Evolutionary conservation across 2,888 invertebrate species (phyloP).

Genomic region (Spodoptera exigua): DNA sequence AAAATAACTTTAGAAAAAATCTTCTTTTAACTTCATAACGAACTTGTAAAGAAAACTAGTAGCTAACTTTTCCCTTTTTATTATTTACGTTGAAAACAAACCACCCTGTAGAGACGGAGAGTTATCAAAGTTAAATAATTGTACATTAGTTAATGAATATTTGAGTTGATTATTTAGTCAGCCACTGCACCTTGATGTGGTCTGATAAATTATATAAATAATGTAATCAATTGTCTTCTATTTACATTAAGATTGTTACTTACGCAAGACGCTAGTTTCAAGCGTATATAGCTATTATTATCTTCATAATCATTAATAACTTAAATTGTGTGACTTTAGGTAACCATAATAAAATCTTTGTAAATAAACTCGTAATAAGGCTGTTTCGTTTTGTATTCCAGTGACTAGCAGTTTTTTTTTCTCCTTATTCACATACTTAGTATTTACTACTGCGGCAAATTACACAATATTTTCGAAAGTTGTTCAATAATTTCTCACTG

Average conservation of each 20-base stretch:
- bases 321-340: background rate
- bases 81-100: slow-evolving; percentile 3
- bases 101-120: slow-evolving; percentile 51
- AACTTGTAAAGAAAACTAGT: no score
- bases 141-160: slow-evolving; percentile 67
- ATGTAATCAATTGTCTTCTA: slow-evolving; percentile 62
- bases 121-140: slow-evolving; percentile 69
- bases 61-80: background rate
- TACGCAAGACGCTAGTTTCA: slow-evolving; percentile 45
- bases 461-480: no score
- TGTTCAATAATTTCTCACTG: no score
- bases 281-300: background rate
- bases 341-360: slow-evolving; percentile 3
- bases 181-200: slow-evolving; percentile 67
- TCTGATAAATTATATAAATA: slow-evolving; percentile 68
- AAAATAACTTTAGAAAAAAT: no score
- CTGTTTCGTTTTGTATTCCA: no score
- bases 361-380: no score
- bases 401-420: no score
- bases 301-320: slow-evolving; percentile 18
- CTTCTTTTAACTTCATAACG: no score
- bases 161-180: slow-evolving; percentile 65
- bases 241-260: slow-evolving; percentile 61
- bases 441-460: no score
- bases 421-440: no score